Evolutionary conservation across 2,113 vertebrate species (phyloP).

Genomic region (Eonycteris spelaea): DNA sequence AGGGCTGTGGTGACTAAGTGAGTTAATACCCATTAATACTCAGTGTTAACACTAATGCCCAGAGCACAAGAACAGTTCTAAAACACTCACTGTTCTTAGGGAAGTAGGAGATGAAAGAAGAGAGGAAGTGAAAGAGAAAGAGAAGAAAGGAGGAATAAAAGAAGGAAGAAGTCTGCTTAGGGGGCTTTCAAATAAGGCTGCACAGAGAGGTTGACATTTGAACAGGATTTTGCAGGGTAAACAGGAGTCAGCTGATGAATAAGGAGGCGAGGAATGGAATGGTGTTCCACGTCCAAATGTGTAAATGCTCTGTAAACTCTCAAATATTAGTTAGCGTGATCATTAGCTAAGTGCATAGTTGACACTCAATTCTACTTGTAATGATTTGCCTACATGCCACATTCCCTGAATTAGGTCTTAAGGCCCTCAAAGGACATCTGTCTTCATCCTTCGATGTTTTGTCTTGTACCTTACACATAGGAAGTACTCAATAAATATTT

Average conservation of each 20-base stretch:
- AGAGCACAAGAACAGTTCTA: background rate
- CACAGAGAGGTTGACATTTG: background rate
- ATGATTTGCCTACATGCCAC: background rate
- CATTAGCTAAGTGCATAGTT: background rate
- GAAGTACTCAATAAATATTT: conserved; percentile 38
- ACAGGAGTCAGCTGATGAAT: background rate
- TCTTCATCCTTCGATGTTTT: background rate
- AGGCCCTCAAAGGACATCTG: background rate
- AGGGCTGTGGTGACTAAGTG: background rate
- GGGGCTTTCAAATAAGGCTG: background rate
- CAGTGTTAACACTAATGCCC: background rate
- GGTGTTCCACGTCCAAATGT: background rate
- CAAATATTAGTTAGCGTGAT: background rate
- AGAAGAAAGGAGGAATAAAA: background rate
- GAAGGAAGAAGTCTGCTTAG: background rate
- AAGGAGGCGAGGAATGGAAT: background rate
- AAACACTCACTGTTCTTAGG: background rate
- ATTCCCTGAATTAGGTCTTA: accelerated
- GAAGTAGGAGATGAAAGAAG: background rate
- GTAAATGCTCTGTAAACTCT: background rate
- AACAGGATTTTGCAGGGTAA: background rate
- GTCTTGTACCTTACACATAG: background rate
- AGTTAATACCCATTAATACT: background rate
- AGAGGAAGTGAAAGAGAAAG: background rate
- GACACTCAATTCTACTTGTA: background rate